A percentile compares a stretch with the other conserved stretches of the same genome.
These are phyloP conservation scores for Hermaeophaga mercurialis DNA, from an alignment of 2,888 invertebrate species.

Conservation along the genomic window DNA sequence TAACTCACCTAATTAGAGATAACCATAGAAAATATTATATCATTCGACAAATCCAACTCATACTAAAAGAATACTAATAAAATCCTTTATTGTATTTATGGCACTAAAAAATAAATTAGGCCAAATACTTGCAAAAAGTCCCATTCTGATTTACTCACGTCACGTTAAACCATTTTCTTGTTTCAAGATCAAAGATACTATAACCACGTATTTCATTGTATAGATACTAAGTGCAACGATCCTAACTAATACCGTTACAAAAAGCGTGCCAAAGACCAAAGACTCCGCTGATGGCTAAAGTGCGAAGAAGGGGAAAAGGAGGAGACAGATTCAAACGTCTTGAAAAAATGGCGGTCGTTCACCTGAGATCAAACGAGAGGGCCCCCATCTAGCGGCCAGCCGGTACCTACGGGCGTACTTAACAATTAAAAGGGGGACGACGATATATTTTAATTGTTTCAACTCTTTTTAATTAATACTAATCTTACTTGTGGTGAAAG, in stretches of 20 bases:
- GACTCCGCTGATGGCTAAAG: conserved; percentile 16
- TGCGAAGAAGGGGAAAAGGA: conserved; percentile 14
- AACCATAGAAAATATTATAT: no score
- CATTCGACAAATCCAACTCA: no score
- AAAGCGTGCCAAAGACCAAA: conserved; percentile 31
- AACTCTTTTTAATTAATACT: no score
- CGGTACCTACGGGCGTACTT: not conserved
- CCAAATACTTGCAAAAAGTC: no score
- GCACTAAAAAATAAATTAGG: no score
- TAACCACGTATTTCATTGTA: conserved; percentile 28
- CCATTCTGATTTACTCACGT: no score
- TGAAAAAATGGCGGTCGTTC: conserved; percentile 43
- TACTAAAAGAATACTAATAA: no score
- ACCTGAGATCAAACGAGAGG: conserved; percentile 35
- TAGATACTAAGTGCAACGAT: conserved; percentile 41
- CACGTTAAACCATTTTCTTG: conserved; percentile 26
- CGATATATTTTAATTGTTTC: no score
- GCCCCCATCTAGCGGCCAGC: conserved; percentile 34
- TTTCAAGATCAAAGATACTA: conserved; percentile 35
- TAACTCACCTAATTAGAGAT: no score
- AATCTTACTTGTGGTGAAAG: no score
- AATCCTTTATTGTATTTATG: no score
- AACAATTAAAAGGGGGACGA: no score
- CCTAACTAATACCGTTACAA: conserved; percentile 43
- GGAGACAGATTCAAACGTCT: conserved; percentile 16